Evolutionary conservation across 2,888 invertebrate species (phyloP), one percentile per base, ranked within the genome.

Genomic region (Drosophila greeni): DNA sequence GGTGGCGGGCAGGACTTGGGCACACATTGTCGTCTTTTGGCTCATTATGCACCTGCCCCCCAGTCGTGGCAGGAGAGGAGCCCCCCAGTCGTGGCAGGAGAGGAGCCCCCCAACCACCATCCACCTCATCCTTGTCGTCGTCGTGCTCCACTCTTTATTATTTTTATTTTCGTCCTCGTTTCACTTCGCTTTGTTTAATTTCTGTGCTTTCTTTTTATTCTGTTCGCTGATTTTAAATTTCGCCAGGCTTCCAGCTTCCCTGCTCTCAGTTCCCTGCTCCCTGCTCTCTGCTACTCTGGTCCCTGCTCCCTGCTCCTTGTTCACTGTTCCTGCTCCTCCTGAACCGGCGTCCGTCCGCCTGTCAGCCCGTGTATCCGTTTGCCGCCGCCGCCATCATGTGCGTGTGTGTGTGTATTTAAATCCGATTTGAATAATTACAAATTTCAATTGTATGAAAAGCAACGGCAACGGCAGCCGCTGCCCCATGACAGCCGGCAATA

Each of bases 401-500:
- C 49, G 54, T 61, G 40, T 60, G 48, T 57, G 51, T 71, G 45
- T 73, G 78, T 74, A 72, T 76, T 80, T 80, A 80, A 80, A 80
- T 80, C 80, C 80, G 80, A 80, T 80, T 80, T 80, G 83, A 80
- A 80, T 80, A 80, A 80, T 80, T 80, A 80, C 81, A 82, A 80
- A 80, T 80, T 80, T 80, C 83, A 82, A 82, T 80, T 80, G 80
- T 80, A 82, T 71, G 66, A 78, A 62, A 82, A 76, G 67, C 75
- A 74, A 65, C 75, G 61, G 47, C 42, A 26, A 7, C 26, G 42
- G 67, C 75, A 58, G 65, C 70, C 45, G 57, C 56, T 23, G 58
- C 34, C 36, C 55, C 75, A 65, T 66, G 66, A 66, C 76, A 71
- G 70, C 67, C 76, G 70, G 67, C 79, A 76, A 82, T 73, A 76